Base-by-base conservation (phyloP, 2,888 invertebrate species). In the Aphodius sticticus region DNA sequence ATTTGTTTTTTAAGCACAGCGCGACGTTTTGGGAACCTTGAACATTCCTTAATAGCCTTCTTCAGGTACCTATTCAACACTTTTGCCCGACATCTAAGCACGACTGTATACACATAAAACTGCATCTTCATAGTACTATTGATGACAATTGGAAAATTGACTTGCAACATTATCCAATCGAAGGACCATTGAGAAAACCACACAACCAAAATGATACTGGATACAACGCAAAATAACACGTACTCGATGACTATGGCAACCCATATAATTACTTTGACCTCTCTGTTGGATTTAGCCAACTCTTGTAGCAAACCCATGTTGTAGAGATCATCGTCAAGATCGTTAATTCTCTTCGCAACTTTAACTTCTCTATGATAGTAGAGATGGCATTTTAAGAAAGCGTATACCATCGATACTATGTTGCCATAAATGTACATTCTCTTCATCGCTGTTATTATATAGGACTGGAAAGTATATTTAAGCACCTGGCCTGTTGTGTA, bases 281-380 rank as follows among this genome's bases (percentile, higher is more conserved):
- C 69, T 12, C 35, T 74, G 26, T 82, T 81, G 9, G 81, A 76
- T 26, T 80, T 38, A 16, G 76, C 70, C 14, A 83, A n/a, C 0
- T 69, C 53, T 69, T 38, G 70, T 0, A 26, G 36, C 16, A 80
- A 69, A 35, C 77, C 80, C 16, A 78, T 69, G 7, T 76, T 77
- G n/a, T 78, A 77, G 0, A 83, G 75, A n/a, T 70, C 70, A 1
- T 36, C 38, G 69, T 83, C 82, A 6, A 76, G 69, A 16, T 80
- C 79, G 6, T 80, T 78, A 6, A 82, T 38, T 4, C 37, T 15
- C 36, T 81, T 78, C 0, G 79, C 16, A 6, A 76, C 26, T 12
- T 35, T 9, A 7, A 82, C 79, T 71, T 82, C 78, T 9, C 69
- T 79, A 26, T 72, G 79, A 14, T 80, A 79, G 26, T 76, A 77